A percentile compares a stretch with the other conserved stretches of the same genome.
phyloP scores from a whole-genome alignment of 2,797 vertebrate species.

The Oreortyx pictus region DNA sequence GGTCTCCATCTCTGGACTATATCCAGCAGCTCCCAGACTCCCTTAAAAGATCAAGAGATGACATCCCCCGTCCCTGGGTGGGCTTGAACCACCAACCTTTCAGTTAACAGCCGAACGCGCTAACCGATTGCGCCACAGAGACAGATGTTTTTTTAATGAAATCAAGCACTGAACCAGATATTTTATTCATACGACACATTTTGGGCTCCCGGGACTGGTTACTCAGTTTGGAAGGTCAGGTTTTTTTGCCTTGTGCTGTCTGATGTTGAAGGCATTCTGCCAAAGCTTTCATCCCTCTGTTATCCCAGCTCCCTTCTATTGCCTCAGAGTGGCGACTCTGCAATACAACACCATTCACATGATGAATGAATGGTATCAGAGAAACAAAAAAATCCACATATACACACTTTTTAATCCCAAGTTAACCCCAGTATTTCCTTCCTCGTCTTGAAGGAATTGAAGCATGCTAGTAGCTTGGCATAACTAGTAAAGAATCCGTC shows the following conservation, averaged over 20 bases:
- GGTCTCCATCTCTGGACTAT: background rate
- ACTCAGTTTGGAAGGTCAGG: background rate
- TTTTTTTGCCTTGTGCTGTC: too few species aligned
- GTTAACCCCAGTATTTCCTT: background rate
- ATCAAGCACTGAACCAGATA: background rate
- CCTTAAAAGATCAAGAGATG: background rate
- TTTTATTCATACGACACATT: background rate
- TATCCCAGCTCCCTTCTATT: background rate
- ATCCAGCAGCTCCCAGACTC: background rate
- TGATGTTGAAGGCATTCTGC: background rate
- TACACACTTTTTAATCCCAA: background rate
- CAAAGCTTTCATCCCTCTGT: background rate
- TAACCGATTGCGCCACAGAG: conserved; percentile 78
- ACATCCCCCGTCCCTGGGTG: conserved; percentile 79
- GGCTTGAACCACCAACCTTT: conserved; percentile 83
- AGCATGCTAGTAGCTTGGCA: background rate
- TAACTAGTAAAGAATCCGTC: background rate
- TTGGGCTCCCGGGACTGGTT: background rate
- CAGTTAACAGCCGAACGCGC: conserved; percentile 81
- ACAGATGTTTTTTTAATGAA: background rate
- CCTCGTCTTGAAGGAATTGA: background rate
- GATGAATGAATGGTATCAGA: background rate
- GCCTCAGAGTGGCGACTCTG: background rate
- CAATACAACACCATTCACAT: accelerated
- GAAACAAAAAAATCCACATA: accelerated